Evolutionary conservation across 1,140 invertebrate species (phyloP).

Genomic region (Pemphigus obesinymphae): DNA sequence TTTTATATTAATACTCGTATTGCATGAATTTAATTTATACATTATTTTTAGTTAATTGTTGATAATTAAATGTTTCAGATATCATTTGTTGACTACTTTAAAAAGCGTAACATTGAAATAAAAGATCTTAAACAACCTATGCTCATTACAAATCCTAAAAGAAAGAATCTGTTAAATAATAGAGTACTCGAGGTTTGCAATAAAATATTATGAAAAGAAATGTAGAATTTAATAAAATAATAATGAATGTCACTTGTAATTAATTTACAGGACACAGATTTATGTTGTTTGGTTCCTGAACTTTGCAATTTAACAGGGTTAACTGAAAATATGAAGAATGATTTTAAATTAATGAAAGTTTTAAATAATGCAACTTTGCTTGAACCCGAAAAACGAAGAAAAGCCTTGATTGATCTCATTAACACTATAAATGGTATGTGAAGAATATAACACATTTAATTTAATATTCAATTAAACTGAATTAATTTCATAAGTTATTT

Average conservation of each 20-base stretch:
- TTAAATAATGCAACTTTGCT: constrained; percentile 71
- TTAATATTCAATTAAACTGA: too few relatives aligned
- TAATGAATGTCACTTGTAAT: background rate
- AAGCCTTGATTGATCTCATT: constrained; percentile 23
- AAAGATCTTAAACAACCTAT: constrained; percentile 74
- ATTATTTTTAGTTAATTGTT: too few relatives aligned
- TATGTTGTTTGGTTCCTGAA: constrained; percentile 63
- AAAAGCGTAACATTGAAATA: constrained; percentile 62
- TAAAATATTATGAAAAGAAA: background rate
- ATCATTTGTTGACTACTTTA: constrained; percentile 44
- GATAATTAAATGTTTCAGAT: too few relatives aligned
- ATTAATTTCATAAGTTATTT: too few relatives aligned
- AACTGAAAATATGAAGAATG: constrained; percentile 55
- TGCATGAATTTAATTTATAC: too few relatives aligned
- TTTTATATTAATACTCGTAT: too few relatives aligned
- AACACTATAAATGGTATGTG: constrained; percentile 39
- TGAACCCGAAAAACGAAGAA: constrained; percentile 64
- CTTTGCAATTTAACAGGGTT: constrained; percentile 70
- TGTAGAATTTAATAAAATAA: background rate
- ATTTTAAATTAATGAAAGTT: constrained; percentile 72
- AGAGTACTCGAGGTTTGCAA: background rate
- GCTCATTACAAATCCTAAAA: constrained; percentile 58
- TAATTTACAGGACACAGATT: constrained; percentile 15
- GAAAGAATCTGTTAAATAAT: background rate
- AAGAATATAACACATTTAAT: too few relatives aligned